Conservation (phyloP, 2,888 invertebrate genomes). For the Pegoplata infirma region DNA sequence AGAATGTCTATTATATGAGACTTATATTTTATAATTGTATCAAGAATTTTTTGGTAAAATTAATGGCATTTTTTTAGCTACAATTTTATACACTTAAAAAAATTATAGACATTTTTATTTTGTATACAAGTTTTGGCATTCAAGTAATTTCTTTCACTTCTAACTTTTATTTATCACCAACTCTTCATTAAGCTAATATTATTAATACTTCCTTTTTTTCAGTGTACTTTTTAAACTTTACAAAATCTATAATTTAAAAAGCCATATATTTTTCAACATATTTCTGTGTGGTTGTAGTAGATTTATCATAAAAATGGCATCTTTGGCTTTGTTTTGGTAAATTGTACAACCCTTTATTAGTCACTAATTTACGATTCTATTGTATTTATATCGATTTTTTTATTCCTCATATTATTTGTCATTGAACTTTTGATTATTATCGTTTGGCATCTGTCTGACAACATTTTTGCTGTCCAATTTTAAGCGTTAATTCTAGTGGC, state of each 20-base stretch:
- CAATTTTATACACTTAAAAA: no score
- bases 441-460: slow-evolving; percentile 48
- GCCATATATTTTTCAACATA: not conserved
- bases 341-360: slow-evolving; percentile 38
- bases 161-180: no score
- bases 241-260: no score
- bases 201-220: no score
- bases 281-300: slow-evolving; percentile 38
- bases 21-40: slow-evolving; percentile 52
- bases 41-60: slow-evolving; percentile 41
- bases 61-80: slow-evolving; percentile 16
- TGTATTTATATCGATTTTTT: slow-evolving; percentile 15
- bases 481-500: not conserved
- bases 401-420: slow-evolving; percentile 29
- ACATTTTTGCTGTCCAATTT: not conserved
- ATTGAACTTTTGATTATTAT: slow-evolving; percentile 49
- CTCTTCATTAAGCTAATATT: no score
- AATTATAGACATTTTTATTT: no score
- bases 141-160: no score
- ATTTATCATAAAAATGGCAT: slow-evolving; percentile 43
- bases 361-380: slow-evolving; percentile 11
- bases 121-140: no score
- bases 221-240: no score
- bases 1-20: no score
- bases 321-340: slow-evolving; percentile 19